Conservation (phyloP, 1,140 invertebrate genomes). For the Pygmarrhopalites habei region DNA sequence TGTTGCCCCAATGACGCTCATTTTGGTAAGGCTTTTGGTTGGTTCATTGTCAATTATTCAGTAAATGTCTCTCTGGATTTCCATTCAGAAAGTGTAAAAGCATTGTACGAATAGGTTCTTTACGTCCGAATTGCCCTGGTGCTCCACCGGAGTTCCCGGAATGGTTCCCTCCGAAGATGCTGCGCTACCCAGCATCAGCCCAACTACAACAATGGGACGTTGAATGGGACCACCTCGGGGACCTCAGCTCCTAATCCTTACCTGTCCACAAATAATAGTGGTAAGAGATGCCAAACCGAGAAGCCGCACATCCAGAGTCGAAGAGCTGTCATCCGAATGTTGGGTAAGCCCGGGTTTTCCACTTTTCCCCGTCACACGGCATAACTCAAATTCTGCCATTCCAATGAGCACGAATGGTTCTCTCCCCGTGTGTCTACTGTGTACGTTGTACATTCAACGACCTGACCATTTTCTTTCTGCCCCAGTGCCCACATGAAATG, state of each 20-base stretch:
- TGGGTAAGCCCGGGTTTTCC: slow-evolving; percentile 53
- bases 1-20: slow-evolving; percentile 38
- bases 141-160: slow-evolving; percentile 34
- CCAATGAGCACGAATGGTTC: slow-evolving; percentile 1
- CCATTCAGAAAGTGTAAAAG: too few relatives aligned
- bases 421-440: background rate
- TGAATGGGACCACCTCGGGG: slow-evolving; percentile 10
- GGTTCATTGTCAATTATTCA: too few relatives aligned
- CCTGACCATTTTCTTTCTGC: background rate
- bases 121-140: slow-evolving; percentile 39
- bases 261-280: slow-evolving; percentile 23
- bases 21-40: too few relatives aligned
- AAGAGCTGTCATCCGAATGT: slow-evolving; percentile 69
- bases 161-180: slow-evolving; percentile 39
- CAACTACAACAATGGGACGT: slow-evolving; percentile 14
- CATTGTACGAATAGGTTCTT: too few relatives aligned
- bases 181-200: slow-evolving; percentile 35
- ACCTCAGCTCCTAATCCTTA: slow-evolving; percentile 2
- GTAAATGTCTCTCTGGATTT: too few relatives aligned
- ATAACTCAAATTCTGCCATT: background rate
- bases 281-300: slow-evolving; percentile 37
- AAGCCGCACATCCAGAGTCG: slow-evolving; percentile 44
- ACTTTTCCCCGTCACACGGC: too few relatives aligned
- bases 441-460: background rate
- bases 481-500: background rate